Percentiles rank a stretch among this genome's conserved stretches.
phyloP scores from a whole-genome alignment of 2,113 vertebrate genomes.

The Myrmophylax atrothorax region DNA sequence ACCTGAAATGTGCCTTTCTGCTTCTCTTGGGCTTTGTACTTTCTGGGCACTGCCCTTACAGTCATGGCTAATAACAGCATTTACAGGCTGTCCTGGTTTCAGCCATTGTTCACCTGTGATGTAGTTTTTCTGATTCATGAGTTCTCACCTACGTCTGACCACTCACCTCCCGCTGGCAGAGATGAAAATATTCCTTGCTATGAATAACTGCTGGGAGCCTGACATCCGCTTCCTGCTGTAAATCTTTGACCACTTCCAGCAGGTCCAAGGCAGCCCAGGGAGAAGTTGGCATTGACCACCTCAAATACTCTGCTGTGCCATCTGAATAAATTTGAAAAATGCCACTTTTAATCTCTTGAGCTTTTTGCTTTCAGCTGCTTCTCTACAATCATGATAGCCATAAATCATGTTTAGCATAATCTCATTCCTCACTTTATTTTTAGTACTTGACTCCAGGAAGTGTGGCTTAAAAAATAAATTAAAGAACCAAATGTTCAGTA shows the following conservation, averaged over 20 bases:
- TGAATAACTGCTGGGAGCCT: neutral
- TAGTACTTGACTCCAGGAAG: neutral
- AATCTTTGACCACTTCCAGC: neutral
- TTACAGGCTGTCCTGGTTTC: neutral
- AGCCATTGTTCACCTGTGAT: neutral
- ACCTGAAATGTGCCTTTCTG: constrained; percentile 1
- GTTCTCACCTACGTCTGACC: neutral
- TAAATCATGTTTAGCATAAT: constrained; percentile 1
- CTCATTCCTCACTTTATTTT: constrained; percentile 24
- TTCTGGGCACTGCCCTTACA: neutral
- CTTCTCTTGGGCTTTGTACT: neutral
- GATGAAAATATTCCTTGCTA: neutral
- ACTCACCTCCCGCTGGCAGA: neutral
- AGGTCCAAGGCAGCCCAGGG: neutral
- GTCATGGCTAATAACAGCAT: neutral
- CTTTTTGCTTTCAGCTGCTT: neutral
- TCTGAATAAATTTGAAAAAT: neutral
- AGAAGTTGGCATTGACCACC: neutral
- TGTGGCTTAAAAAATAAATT: neutral
- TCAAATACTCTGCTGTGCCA: neutral
- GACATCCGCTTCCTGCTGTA: neutral
- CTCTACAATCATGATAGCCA: neutral
- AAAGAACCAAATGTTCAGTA: neutral
- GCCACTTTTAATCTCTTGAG: neutral
- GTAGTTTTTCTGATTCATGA: neutral